Conservation (phyloP, 2,888 invertebrate genomes). For the Apantesis nais region DNA sequence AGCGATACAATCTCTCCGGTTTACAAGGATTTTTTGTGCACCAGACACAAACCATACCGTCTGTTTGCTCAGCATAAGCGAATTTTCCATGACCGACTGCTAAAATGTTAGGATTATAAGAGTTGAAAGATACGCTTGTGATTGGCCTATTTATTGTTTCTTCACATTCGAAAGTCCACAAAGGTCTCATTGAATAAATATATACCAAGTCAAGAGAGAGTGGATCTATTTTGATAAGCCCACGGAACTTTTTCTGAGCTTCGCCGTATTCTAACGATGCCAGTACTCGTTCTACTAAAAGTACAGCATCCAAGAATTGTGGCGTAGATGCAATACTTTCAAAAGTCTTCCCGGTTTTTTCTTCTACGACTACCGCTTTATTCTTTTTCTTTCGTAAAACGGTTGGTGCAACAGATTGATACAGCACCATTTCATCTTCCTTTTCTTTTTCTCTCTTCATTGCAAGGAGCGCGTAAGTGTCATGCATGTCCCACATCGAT, state of each 20-base stretch:
- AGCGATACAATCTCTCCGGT: slow-evolving; percentile 89
- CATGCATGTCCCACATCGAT: slow-evolving; percentile 92
- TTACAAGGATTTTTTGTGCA: slow-evolving; percentile 92
- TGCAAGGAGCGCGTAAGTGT: slow-evolving; percentile 86
- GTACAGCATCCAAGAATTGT: slow-evolving; percentile 87
- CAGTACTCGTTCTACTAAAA: slow-evolving; percentile 89
- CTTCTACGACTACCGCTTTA: slow-evolving; percentile 26
- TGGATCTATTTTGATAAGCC: slow-evolving; percentile 87
- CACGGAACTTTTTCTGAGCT: slow-evolving; percentile 90
- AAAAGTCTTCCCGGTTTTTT: slow-evolving; percentile 57
- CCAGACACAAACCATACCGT: slow-evolving; percentile 91
- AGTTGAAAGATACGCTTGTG: slow-evolving; percentile 88
- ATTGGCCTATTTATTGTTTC: slow-evolving; percentile 85
- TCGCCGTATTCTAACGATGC: slow-evolving; percentile 88
- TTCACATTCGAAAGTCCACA: slow-evolving; percentile 88
- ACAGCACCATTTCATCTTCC: slow-evolving; percentile 79
- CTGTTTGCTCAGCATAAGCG: slow-evolving; percentile 82
- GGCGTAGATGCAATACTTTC: slow-evolving; percentile 61
- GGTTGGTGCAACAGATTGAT: slow-evolving; percentile 68
- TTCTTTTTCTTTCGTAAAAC: slow-evolving; percentile 66
- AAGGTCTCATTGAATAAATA: slow-evolving; percentile 87
- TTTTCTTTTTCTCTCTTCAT: slow-evolving; percentile 54
- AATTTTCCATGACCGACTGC: slow-evolving; percentile 91
- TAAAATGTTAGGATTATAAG: slow-evolving; percentile 88
- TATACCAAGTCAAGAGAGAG: slow-evolving; percentile 87